Conservation (phyloP, 1,140 invertebrate genomes). For the Mactra quadrangularis region DNA sequence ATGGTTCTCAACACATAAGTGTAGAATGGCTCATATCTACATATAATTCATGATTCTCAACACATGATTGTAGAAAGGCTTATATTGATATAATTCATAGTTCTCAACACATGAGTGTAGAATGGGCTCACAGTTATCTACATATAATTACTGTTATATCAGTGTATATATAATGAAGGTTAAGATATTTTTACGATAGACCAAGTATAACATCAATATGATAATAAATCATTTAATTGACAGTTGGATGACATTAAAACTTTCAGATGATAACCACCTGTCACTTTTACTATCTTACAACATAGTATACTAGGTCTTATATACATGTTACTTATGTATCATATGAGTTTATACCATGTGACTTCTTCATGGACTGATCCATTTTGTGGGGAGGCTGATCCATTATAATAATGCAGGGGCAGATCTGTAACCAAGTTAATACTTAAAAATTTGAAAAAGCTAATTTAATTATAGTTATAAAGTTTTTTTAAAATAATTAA, state of each 20-base stretch:
- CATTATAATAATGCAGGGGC: not conserved
- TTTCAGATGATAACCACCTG: slow-evolving; percentile 32
- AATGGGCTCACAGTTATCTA: not conserved
- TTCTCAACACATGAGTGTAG: not conserved
- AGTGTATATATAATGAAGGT: not conserved
- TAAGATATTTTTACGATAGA: not conserved
- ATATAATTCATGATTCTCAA: too few relatives aligned
- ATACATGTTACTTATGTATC: not conserved
- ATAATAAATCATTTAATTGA: slow-evolving; percentile 29
- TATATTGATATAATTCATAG: not conserved
- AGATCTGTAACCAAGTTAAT: too few relatives aligned
- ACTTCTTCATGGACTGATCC: too few relatives aligned
- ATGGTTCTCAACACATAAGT: too few relatives aligned
- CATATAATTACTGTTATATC: not conserved
- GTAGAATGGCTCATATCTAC: too few relatives aligned
- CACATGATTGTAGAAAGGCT: not conserved
- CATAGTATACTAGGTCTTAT: slow-evolving; percentile 14
- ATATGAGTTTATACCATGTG: slow-evolving; percentile 5
- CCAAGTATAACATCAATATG: not conserved
- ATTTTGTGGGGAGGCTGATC: not conserved
- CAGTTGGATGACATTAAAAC: slow-evolving; percentile 17
- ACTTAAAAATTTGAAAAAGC: too few relatives aligned
- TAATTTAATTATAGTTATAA: not conserved
- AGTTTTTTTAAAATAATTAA: not conserved
- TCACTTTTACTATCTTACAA: slow-evolving; percentile 5